These are phyloP conservation scores for Drosophila austrosaltans DNA, from an alignment of 2,888 invertebrate genomes.

Conservation along the genomic window DNA sequence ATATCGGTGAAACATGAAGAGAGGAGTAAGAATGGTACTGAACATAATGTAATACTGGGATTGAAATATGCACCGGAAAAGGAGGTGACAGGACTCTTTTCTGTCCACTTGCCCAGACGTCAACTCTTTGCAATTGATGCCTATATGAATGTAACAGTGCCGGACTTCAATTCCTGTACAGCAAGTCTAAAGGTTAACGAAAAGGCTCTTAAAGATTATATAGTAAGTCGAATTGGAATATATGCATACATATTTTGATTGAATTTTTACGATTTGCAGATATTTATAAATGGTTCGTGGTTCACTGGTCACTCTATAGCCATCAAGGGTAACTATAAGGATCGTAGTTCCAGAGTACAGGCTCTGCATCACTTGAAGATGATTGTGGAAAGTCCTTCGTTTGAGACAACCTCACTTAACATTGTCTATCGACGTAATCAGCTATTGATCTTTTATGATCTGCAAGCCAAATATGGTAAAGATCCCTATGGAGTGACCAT, in stretches of 20 bases:
- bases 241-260: no score
- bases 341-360: constrained; percentile 88
- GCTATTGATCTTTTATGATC: constrained; percentile 87
- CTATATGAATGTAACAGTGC: constrained; percentile 89
- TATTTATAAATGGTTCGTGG: constrained; percentile 90
- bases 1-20: constrained; percentile 84
- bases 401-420: constrained; percentile 88
- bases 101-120: constrained; percentile 87
- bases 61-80: constrained; percentile 86
- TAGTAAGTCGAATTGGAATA: constrained; percentile 84
- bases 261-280: constrained; percentile 81
- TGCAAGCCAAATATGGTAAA: constrained; percentile 86
- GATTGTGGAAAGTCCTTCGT: constrained; percentile 89
- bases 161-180: constrained; percentile 89
- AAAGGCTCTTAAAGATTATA: constrained; percentile 87
- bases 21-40: constrained; percentile 84
- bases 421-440: constrained; percentile 88
- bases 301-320: constrained; percentile 88
- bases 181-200: constrained; percentile 88
- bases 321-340: constrained; percentile 89
- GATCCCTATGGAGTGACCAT: constrained; percentile 88
- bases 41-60: constrained; percentile 85
- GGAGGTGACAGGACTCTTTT: constrained; percentile 85
- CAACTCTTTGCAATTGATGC: constrained; percentile 88
- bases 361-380: constrained; percentile 89